Evolutionary conservation across 2,888 invertebrate genomes (phyloP).

Genomic region (Sceliomorpha sp.): DNA sequence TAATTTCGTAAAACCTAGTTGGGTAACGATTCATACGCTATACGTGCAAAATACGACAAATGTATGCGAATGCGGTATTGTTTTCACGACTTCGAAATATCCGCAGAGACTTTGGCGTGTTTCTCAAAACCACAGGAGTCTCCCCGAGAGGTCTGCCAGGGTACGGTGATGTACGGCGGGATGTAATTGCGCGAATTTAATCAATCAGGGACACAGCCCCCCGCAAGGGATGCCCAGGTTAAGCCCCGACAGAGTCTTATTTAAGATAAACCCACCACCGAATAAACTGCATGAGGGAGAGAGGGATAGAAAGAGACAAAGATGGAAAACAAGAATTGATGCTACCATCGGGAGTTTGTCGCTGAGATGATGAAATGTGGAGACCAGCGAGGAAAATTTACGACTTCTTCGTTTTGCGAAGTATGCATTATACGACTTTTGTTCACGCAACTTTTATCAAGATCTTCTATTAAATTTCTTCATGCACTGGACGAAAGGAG

Average conservation of each 20-base stretch:
- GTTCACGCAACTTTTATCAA: background rate
- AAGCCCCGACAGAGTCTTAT: slow-evolving; percentile 52
- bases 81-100: slow-evolving; percentile 22
- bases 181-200: slow-evolving; percentile 77
- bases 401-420: slow-evolving; percentile 17
- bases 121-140: slow-evolving; percentile 52
- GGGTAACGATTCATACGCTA: no score
- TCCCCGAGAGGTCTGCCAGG: slow-evolving; percentile 54
- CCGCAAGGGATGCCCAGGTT: slow-evolving; percentile 54
- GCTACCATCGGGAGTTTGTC: slow-evolving; percentile 52
- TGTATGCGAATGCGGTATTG: slow-evolving; percentile 22
- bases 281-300: slow-evolving; percentile 36
- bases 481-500: no score
- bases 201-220: slow-evolving; percentile 74
- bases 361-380: slow-evolving; percentile 67
- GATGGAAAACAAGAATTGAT: slow-evolving; percentile 47
- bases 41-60: slow-evolving; percentile 1
- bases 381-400: slow-evolving; percentile 69
- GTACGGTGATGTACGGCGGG: slow-evolving; percentile 73
- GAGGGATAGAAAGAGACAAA: slow-evolving; percentile 17
- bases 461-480: no score
- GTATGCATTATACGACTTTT: slow-evolving; percentile 8
- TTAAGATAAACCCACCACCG: slow-evolving; percentile 48
- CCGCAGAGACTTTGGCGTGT: slow-evolving; percentile 41
- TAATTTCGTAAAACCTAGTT: no score